phyloP scores from a whole-genome alignment of 1,140 invertebrate species.

The Eubasilissa regina region DNA sequence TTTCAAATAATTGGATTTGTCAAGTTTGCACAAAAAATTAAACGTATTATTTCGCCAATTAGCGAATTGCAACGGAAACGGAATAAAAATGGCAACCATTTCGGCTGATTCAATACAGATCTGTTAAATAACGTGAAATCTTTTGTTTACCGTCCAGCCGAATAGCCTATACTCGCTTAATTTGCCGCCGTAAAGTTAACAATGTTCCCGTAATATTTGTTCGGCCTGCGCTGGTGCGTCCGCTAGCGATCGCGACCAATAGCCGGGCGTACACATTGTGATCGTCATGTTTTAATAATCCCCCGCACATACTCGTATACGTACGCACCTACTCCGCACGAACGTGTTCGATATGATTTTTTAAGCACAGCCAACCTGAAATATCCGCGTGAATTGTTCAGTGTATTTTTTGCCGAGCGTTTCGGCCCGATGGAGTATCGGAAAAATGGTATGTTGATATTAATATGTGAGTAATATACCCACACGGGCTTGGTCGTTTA shows the following conservation, averaged over 20 bases:
- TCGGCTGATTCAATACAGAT: conserved; percentile 30
- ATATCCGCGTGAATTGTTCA: conserved; percentile 2
- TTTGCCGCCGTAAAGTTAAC: conserved; percentile 20
- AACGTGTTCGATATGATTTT: conserved; percentile 20
- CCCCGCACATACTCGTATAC: background rate
- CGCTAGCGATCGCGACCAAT: background rate
- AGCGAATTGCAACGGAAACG: conserved; percentile 34
- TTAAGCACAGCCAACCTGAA: conserved; percentile 3
- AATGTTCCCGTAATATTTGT: background rate
- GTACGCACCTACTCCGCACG: background rate
- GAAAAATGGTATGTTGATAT: background rate
- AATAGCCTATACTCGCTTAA: conserved; percentile 21
- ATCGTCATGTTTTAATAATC: conserved; percentile 24
- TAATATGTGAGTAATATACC: too few species aligned
- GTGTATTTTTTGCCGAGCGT: background rate
- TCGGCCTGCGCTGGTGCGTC: background rate
- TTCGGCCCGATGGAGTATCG: background rate
- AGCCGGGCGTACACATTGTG: background rate
- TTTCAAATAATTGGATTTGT: too few species aligned
- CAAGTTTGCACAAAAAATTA: too few species aligned
- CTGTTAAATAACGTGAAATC: conserved; percentile 28
- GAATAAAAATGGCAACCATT: conserved; percentile 19
- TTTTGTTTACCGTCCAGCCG: conserved; percentile 40
- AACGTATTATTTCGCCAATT: conserved; percentile 26
- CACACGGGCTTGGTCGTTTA: too few species aligned